phyloP scores from a whole-genome alignment of 2,888 invertebrate species.

The Ophonus ardosiacus region DNA sequence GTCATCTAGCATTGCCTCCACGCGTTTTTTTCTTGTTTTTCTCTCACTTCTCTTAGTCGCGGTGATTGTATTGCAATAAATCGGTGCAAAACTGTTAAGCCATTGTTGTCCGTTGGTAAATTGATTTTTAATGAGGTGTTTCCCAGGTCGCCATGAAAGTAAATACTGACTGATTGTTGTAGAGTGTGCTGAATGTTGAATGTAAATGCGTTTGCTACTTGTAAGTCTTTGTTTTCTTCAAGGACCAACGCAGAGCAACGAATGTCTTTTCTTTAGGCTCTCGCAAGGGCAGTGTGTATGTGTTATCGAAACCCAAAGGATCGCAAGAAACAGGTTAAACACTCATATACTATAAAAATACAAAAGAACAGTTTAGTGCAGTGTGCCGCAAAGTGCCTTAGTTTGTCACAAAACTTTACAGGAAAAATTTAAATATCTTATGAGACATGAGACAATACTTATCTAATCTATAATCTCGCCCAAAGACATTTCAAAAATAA shows the following conservation, averaged over 20 bases:
- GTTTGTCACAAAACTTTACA: no score
- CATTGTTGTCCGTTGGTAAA: conserved; percentile 8
- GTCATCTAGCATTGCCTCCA: conserved; percentile 12
- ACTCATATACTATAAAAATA: no score
- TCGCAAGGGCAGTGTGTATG: background rate
- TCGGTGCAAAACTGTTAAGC: background rate
- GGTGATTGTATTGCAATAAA: conserved; percentile 44
- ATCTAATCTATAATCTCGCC: no score
- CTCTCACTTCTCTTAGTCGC: conserved; percentile 6
- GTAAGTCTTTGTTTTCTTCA: conserved; percentile 8
- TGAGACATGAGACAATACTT: no score
- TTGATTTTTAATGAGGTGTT: conserved; percentile 41
- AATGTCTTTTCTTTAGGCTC: background rate
- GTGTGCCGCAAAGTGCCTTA: no score
- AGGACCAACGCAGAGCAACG: background rate
- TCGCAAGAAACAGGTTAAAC: no score
- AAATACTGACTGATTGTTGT: conserved; percentile 17
- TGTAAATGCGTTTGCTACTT: conserved; percentile 1
- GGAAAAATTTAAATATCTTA: no score
- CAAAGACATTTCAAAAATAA: no score
- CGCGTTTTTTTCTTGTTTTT: background rate
- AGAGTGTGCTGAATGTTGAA: background rate
- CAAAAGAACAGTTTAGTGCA: no score
- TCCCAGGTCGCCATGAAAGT: background rate
- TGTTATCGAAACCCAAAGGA: no score